phyloP scores from a whole-genome alignment of 2,888 invertebrate genomes.

The Raillietiella orientalis region DNA sequence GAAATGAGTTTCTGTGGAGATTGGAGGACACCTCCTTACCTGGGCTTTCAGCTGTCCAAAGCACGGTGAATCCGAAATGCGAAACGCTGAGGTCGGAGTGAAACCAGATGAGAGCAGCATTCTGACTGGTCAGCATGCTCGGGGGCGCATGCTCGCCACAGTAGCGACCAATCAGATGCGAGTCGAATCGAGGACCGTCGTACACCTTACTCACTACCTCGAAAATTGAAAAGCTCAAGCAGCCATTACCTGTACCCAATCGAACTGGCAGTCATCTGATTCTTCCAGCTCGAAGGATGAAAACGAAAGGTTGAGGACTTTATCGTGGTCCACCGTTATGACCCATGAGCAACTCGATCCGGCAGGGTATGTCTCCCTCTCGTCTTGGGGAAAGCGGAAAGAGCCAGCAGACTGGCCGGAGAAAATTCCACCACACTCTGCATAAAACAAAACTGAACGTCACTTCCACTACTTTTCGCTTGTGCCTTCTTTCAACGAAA shows the following conservation, averaged over 20 bases:
- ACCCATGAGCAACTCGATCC: constrained; percentile 62
- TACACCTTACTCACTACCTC: constrained; percentile 28
- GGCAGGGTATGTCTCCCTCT: too few species aligned
- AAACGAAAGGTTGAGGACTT: constrained; percentile 49
- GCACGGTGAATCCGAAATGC: constrained; percentile 36
- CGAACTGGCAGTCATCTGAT: constrained; percentile 23
- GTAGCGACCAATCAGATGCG: constrained; percentile 37
- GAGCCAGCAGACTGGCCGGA: too few species aligned
- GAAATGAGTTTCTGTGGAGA: too few species aligned
- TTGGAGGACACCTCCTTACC: constrained; percentile 10
- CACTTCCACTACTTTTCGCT: too few species aligned
- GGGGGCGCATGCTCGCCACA: constrained; percentile 36
- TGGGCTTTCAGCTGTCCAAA: constrained; percentile 39
- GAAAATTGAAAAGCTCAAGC: background rate
- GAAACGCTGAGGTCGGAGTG: constrained; percentile 29
- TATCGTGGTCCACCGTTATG: constrained; percentile 24
- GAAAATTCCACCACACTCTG: too few species aligned
- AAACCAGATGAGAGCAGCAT: constrained; percentile 45
- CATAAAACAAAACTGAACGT: too few species aligned
- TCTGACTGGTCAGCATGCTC: constrained; percentile 35
- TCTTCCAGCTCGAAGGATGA: constrained; percentile 34
- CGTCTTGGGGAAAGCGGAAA: too few species aligned
- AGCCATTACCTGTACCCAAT: constrained; percentile 26
- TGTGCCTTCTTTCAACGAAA: too few species aligned
- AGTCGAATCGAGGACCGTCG: constrained; percentile 39